Percentiles rank a stretch among this genome's conserved stretches.
Conservation (phyloP, 2,797 vertebrate genomes). For the Steatocranus sp. region DNA sequence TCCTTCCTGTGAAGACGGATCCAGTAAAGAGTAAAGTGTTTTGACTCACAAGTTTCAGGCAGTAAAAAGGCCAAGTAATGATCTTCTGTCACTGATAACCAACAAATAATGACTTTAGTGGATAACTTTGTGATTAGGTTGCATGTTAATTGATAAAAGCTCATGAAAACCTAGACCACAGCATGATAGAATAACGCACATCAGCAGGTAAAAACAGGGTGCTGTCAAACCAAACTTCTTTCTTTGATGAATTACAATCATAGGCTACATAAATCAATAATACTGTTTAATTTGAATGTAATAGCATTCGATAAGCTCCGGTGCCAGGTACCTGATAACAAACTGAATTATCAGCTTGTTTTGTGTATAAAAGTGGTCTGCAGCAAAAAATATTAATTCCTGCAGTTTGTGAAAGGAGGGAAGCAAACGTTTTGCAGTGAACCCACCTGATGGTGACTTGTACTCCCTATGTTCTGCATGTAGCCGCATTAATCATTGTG, state of each 20-base stretch:
- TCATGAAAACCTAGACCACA: background rate
- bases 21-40: background rate
- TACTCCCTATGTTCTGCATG: constrained; percentile 22
- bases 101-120: background rate
- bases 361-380: background rate
- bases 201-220: constrained; percentile 52
- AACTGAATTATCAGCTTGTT: constrained; percentile 18
- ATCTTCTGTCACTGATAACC: background rate
- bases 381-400: background rate
- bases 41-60: background rate
- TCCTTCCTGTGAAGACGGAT: background rate
- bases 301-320: background rate
- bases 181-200: background rate
- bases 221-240: constrained; percentile 42
- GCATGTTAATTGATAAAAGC: background rate
- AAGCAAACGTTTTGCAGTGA: constrained; percentile 4
- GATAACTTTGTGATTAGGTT: background rate
- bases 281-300: background rate
- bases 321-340: constrained; percentile 21
- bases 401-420: background rate
- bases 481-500: constrained; percentile 38
- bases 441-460: constrained; percentile 19
- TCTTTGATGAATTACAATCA: constrained; percentile 15
- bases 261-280: background rate
- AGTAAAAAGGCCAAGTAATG: background rate